Base-by-base conservation (phyloP, 2,888 invertebrate genomes). In the Scrobipalpa costella region DNA sequence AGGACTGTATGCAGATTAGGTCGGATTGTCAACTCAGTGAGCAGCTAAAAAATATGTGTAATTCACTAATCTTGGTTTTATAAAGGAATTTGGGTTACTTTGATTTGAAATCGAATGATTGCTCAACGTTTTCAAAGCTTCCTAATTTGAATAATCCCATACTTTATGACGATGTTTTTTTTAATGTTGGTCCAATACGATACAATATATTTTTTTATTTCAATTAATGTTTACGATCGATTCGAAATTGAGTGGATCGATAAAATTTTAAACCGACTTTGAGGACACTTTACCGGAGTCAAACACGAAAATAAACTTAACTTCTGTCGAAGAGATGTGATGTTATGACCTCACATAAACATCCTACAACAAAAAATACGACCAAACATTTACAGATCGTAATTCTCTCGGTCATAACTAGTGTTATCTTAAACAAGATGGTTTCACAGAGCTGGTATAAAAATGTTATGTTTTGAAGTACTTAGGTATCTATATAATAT, bases 291-390 rank as follows among this genome's bases (percentile, higher is more conserved):
- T 61, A 63, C 63, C 58, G 40, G 19, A 55, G 40, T 61, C 38
- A 17, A 60, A 64, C 57, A 47, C 57, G 38, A 40, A 58, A 40
- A 58, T 40, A 40, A 58, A 58, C 38, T 38, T 6, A 58, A 58
- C 38, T 34, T 15, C 38, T 33, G 17, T 19, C 6, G 38, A 19
- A 38, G 34, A 57, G 34, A 34, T 57, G n/a, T 15, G 34, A 33
- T 21, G 21, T 64, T 49, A 64, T 64, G 17, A 44, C 38, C 7
- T 63, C 15, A 65, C 62, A 63, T 66, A 58, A 58, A 40, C 40
- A 58, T 59, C 62, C 64, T 50, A 15, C 61, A 59, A 62, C 47
- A 60, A 49, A 62, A 57, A 66, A 62, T 21, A 63, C 59, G 59
- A 17, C 34, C 21, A 13, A 44, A 40, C 57, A 57, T 58, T 58